These are phyloP conservation scores for Elysia chlorotica DNA, from an alignment of 1,140 invertebrate genomes.

Conservation along the genomic window DNA sequence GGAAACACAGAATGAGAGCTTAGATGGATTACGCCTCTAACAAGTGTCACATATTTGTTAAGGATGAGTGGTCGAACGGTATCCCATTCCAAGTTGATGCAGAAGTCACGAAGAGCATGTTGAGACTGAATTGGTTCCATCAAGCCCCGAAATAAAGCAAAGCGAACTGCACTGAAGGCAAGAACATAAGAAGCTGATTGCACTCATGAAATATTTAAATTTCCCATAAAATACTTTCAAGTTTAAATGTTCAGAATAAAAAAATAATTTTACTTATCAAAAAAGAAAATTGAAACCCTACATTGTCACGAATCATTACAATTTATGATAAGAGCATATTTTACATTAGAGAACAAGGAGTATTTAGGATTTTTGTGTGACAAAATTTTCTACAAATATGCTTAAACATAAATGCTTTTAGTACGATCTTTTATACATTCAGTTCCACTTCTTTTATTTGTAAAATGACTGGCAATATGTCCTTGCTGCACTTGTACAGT, in stretches of 20 bases:
- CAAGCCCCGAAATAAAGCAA: too few species aligned
- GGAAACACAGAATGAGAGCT: not conserved
- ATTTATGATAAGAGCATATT: too few species aligned
- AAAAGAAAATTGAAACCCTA: too few species aligned
- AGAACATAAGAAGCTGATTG: not conserved
- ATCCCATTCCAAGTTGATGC: slow-evolving; percentile 1
- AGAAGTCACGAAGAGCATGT: too few species aligned
- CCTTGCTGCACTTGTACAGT: too few species aligned
- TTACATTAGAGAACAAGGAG: too few species aligned
- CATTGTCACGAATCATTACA: too few species aligned
- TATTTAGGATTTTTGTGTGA: too few species aligned
- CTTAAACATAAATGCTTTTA: too few species aligned
- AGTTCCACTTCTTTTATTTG: not conserved
- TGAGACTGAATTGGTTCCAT: too few species aligned
- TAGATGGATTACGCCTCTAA: not conserved
- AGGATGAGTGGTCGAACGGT: not conserved
- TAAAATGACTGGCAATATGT: not conserved
- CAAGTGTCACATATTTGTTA: not conserved
- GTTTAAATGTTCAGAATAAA: not conserved
- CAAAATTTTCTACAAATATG: too few species aligned
- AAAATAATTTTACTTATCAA: too few species aligned
- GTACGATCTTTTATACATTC: not conserved
- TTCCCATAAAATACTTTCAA: not conserved
- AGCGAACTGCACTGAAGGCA: not conserved
- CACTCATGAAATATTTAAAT: slow-evolving; percentile 11